phyloP scores from a whole-genome alignment of 2,113 vertebrate genomes.

The Pyrgilauda ruficollis region DNA sequence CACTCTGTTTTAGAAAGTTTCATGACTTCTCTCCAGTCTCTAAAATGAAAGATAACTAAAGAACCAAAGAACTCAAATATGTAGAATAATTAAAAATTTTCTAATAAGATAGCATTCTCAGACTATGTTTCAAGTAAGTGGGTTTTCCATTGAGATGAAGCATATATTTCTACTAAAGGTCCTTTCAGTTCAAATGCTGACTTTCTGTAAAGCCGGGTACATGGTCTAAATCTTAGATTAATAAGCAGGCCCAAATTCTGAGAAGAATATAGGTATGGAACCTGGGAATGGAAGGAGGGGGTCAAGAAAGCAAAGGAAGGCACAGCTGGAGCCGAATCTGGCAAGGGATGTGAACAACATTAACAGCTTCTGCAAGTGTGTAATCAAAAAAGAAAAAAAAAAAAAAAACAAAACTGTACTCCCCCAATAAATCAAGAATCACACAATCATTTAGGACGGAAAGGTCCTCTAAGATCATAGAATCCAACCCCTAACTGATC shows the following conservation, averaged over 20 bases:
- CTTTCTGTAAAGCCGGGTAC: neutral
- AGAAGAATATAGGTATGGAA: neutral
- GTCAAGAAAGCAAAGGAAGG: neutral
- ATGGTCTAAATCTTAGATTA: neutral
- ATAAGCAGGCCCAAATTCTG: neutral
- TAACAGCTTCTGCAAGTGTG: neutral
- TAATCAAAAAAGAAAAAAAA: neutral
- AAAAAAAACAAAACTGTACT: neutral
- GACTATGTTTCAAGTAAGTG: neutral
- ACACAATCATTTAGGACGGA: neutral
- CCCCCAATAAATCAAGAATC: neutral
- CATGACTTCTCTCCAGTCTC: neutral
- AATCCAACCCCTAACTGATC: neutral
- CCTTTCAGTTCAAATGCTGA: neutral
- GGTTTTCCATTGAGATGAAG: neutral
- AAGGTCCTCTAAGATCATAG: neutral
- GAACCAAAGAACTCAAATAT: neutral
- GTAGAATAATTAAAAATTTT: neutral
- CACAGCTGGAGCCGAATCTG: neutral
- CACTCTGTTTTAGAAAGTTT: neutral
- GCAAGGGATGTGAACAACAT: neutral
- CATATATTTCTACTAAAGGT: neutral
- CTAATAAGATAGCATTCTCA: neutral
- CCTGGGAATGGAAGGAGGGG: fast-evolving
- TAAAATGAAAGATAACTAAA: neutral